phyloP scores from a whole-genome alignment of 2,797 vertebrate genomes.

The Acanthurus lineatus region DNA sequence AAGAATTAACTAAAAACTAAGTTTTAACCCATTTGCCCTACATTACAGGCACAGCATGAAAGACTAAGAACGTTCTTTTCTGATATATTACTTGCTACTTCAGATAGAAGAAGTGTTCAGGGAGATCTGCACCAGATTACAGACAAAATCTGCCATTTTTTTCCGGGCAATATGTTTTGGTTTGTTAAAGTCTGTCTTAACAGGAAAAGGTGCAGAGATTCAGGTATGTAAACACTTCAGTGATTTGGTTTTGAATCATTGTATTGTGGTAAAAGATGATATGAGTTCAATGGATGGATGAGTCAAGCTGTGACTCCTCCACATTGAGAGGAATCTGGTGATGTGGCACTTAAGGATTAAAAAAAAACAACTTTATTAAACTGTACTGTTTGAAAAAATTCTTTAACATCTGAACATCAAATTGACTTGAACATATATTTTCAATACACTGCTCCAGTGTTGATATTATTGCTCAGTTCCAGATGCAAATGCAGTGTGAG shows the following conservation, averaged over 20 bases:
- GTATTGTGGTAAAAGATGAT: not conserved
- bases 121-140: constrained; percentile 9
- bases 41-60: not conserved
- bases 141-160: constrained; percentile 10
- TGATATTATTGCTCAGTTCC: too few relatives aligned
- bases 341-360: not conserved
- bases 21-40: not conserved
- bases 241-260: too few relatives aligned
- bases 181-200: not conserved
- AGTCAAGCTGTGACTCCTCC: not conserved
- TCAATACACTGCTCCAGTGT: not conserved
- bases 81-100: not conserved
- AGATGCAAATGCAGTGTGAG: too few relatives aligned
- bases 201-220: not conserved
- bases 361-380: not conserved
- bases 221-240: not conserved
- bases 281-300: too few relatives aligned
- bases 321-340: too few relatives aligned
- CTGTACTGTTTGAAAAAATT: not conserved
- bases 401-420: not conserved
- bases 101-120: not conserved
- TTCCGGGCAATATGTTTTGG: not conserved
- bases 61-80: not conserved
- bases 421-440: not conserved
- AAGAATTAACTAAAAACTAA: not conserved